Evolutionary conservation across 2,113 vertebrate genomes (phyloP), one percentile per base, ranked within the genome.

Genomic region (Tragelaphus imberbis): DNA sequence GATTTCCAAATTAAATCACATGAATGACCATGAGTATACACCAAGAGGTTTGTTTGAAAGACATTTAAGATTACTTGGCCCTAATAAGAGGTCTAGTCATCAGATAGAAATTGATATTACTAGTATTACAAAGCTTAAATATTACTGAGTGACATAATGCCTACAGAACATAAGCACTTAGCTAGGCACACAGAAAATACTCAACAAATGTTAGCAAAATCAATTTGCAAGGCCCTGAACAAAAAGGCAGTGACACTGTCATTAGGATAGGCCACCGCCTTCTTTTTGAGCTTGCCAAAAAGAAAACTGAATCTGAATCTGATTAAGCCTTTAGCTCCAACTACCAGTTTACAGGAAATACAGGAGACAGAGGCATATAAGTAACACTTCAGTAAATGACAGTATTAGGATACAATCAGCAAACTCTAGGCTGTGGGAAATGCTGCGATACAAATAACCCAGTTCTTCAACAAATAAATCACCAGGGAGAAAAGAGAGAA

Each of bases 281-380:
- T 94, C 51, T 92, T 96, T 86, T 82, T 51, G 40, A 51, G 71
- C 94, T 93, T 95, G 92, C 77, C 95, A 93, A 87, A 93, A 97
- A 94, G 96, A 91, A 97, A 96, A 85, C 33, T 5, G 55, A 96
- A 81, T 91, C 91, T 97, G 94, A 88, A 96, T 97, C 82, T 94
- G 93, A 91, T 89, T 65, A 71, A 95, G 82, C 17, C 79, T 95
- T 84, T 61, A 84, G n/a, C 56, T 94, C 36, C 59, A 95, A 81
- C n/a, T 71, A 53, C 84, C n/a, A 47, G 68, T 85, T 92, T 87
- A 95, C 68, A 93, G 85, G 91, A 97, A 89, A 91, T 55, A 49
- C 30, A 44, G 51, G 89, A 95, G 86, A 87, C 61, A 89, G 92
- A 91, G 40, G 49, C 87, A 61, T 25, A 56, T 21, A 91, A 88